phyloP scores from a whole-genome alignment of 2,888 invertebrate species.

The Mamestra brassicae region DNA sequence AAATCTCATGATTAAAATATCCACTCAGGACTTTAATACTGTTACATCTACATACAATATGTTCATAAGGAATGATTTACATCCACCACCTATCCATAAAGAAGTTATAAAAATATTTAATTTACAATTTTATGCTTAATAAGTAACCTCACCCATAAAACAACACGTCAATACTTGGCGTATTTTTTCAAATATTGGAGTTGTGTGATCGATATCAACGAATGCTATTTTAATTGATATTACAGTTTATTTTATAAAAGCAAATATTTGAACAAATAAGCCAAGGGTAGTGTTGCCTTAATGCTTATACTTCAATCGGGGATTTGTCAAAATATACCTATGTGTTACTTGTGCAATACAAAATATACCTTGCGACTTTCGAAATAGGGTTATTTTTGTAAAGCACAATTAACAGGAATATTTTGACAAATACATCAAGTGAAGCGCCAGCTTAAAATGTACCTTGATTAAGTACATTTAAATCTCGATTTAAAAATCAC shows the following conservation, averaged over 20 bases:
- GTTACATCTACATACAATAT: slow-evolving; percentile 49
- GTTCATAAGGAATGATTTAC: slow-evolving; percentile 59
- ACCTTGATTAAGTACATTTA: slow-evolving; percentile 17
- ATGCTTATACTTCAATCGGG: too few relatives aligned
- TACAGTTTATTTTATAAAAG: background rate
- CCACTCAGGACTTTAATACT: slow-evolving; percentile 61
- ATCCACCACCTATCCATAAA: slow-evolving; percentile 70
- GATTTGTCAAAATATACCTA: too few relatives aligned
- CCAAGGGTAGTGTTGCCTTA: background rate
- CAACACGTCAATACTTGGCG: background rate
- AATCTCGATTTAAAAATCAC: slow-evolving; percentile 22
- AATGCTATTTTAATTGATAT: background rate
- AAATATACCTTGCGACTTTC: too few relatives aligned
- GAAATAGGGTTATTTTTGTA: too few relatives aligned
- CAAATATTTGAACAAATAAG: background rate
- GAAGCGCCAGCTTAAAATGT: background rate
- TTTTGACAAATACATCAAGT: background rate
- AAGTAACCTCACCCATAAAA: slow-evolving; percentile 43
- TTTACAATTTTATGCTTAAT: slow-evolving; percentile 20
- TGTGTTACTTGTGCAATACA: too few relatives aligned
- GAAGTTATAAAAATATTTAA: slow-evolving; percentile 51
- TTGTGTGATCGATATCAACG: background rate
- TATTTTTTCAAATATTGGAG: slow-evolving; percentile 10
- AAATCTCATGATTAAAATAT: slow-evolving; percentile 72
- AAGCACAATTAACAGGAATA: background rate